Base-by-base conservation (phyloP, 2,888 invertebrate species). In the Cylindroiulus punctatus region DNA sequence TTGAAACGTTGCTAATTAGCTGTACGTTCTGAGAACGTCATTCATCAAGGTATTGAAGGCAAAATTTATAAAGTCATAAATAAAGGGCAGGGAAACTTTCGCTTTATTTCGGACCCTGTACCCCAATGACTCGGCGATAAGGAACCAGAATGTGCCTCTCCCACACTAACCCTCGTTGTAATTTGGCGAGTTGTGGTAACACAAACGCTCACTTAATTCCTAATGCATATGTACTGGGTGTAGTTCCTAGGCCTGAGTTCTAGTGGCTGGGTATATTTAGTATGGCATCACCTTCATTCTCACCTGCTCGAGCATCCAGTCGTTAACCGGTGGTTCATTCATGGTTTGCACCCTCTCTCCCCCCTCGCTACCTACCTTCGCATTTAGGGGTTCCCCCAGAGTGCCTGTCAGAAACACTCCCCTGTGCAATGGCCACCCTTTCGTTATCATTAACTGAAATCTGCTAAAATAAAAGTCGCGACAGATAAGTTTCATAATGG, bases 361-460 rank as follows among this genome's bases (percentile, higher is more conserved):
- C 30, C 76, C 30, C 19, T 76, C 10, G 76, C 30, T 76, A 14
- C 76, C 76, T 76, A 76, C 76, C 76, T 76, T 76, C 30, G 26
- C 76, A 30, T 76, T 76, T 26, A 17, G 26, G 76, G 12, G 30
- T 76, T 76, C 76, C 76, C 76, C 30, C 57, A 17, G 57, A 57
- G 7, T 57, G 57, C 57, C 57, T 76, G 76, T 76, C 76, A 76
- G 26, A 76, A 30, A 30, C 76, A 30, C 76, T 76, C 76, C 76
- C 26, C 14, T 30, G 76, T 30, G 76, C 76, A 30, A 76, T 30
- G 76, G 76, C 76, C 76, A 76, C 30, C 76, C 76, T 76, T 76
- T 76, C 76, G 76, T 76, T 76, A 76, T 76, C 76, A 76, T 76
- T 76, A 76, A 76, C 76, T 76, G 76, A 76, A 76, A 76, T 76